These are phyloP conservation scores for Oncorhynchus tshawytscha DNA, from an alignment of 2,113 vertebrate genomes.

Conservation along the genomic window DNA sequence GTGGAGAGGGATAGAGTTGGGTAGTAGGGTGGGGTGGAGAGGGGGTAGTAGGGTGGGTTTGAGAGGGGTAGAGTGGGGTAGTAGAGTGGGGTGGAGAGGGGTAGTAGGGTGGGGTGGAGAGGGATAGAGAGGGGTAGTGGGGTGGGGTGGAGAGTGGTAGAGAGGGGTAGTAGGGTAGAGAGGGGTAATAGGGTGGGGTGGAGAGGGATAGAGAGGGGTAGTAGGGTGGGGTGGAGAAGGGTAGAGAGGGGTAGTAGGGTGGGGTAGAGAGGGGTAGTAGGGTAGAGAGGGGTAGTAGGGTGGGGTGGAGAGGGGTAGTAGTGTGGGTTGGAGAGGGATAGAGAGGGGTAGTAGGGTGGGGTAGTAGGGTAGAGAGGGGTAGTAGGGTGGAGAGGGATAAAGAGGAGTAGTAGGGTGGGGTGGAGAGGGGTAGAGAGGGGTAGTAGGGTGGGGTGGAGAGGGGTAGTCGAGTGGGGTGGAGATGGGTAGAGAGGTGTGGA, in stretches of 20 bases:
- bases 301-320: no score
- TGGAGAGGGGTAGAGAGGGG: background rate
- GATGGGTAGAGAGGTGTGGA: fast-evolving
- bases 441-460: background rate
- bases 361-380: background rate
- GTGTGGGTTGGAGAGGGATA: background rate
- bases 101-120: background rate
- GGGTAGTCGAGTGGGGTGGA: background rate
- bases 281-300: background rate
- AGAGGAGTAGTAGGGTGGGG: no score
- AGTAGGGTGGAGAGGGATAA: background rate
- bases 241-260: background rate
- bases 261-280: no score
- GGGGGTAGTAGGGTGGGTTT: fast-evolving
- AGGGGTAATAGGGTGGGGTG: background rate
- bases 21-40: background rate
- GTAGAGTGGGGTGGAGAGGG: background rate
- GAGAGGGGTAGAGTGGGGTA: background rate
- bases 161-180: background rate
- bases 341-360: background rate
- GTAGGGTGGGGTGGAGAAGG: background rate
- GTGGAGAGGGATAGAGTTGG: background rate
- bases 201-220: background rate
- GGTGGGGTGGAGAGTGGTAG: background rate
- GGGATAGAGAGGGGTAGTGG: no score